Percentiles rank a stretch among this genome's conserved stretches.
Conservation (phyloP, 2,113 vertebrate genomes). For the Chloebia gouldiae region DNA sequence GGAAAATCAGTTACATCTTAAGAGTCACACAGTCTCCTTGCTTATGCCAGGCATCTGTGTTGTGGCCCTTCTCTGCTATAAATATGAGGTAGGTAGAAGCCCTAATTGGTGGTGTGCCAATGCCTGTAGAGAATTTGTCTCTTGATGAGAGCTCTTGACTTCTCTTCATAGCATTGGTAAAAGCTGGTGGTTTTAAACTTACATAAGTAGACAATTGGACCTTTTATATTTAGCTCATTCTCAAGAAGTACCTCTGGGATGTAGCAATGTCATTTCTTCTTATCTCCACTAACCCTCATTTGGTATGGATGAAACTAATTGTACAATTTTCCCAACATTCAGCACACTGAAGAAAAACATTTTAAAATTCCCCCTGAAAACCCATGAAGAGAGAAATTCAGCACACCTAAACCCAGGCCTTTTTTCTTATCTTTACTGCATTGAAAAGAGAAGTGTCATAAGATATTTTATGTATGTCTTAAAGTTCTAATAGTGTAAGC, state of each 20-base stretch:
- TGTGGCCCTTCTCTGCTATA: background rate
- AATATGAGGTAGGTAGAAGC: background rate
- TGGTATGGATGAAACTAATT: background rate
- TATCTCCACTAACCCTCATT: background rate
- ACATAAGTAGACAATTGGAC: background rate
- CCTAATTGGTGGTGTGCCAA: background rate
- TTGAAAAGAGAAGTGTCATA: background rate
- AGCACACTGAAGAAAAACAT: background rate
- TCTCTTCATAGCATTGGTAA: background rate
- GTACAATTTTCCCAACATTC: background rate
- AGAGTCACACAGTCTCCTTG: background rate
- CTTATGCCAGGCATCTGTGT: background rate
- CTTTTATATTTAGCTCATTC: background rate
- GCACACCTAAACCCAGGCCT: fast-evolving
- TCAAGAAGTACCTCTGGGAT: background rate
- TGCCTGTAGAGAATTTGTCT: background rate
- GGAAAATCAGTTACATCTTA: background rate
- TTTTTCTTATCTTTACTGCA: background rate
- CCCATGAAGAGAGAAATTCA: background rate
- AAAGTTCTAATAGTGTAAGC: background rate
- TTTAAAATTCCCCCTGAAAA: background rate
- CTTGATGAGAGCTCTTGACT: background rate
- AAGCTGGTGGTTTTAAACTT: background rate
- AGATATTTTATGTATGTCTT: background rate
- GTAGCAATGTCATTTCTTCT: background rate